Evolutionary conservation across 1,140 invertebrate genomes (phyloP), one percentile per base, ranked within the genome.

Genomic region (Aricia agestis): DNA sequence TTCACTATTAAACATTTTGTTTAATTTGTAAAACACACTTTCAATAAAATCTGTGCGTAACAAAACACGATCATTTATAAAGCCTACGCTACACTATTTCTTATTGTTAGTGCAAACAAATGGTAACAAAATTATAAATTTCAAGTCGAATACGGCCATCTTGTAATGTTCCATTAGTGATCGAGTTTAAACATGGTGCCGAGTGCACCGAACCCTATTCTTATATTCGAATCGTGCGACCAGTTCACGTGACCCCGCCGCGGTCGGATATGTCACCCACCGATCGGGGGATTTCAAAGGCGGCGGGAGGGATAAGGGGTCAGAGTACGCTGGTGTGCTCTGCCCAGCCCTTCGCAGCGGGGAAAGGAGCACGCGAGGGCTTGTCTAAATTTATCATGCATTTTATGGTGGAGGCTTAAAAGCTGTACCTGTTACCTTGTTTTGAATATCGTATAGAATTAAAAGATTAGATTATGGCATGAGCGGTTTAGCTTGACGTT

Each of bases 341-440:
- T 68, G 80, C 80, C 79, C 82, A 82, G 83, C 86, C 87, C 86
- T 84, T 79, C 74, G 75, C 79, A 84, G 86, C 85, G 84, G 84
- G 83, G 83, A 87, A 83, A 86, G 79, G 76, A 79, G 82, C 80
- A 85, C 80, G 84, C 85, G 82, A 87, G 82, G 86, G 82, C 82
- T 78, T 85, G 84, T 81, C 82, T 81, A 81, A 83, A 86, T 90
- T 74, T 83, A 85, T 90, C 87, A 90, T 89, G 83, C 81, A 87
- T 88, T 90, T 90, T 90, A 90, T 88, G 81, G 77, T 66, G 66
- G 76, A 81, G 82, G 80, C 78, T 85, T 81, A 79, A 85, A 90
- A 85, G 79, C 81, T 78, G 72, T 77, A 81, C 78, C 78, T 78
- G 77, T 80, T 78, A 79, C 76, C 74, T 81, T 76, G 67, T 77